Conservation (phyloP, 2,888 invertebrate species). For the Arrhopalites spinosus region DNA sequence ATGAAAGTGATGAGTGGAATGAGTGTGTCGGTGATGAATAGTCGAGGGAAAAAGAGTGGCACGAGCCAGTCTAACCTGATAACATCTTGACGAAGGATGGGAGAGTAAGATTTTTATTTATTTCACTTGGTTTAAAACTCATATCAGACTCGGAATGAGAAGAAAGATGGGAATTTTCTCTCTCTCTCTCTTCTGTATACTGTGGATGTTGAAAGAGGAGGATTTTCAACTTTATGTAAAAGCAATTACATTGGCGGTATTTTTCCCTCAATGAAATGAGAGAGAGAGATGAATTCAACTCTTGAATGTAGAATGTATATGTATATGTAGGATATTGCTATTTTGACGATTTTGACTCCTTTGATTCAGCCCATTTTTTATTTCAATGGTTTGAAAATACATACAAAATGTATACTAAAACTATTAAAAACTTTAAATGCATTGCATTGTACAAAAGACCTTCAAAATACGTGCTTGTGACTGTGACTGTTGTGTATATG, state of each 20-base stretch:
- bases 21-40: constrained; percentile 22
- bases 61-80: constrained; percentile 33
- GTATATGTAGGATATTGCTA: constrained; percentile 33
- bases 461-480: too few relatives aligned
- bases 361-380: constrained; percentile 24
- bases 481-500: too few relatives aligned
- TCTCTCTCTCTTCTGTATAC: too few relatives aligned
- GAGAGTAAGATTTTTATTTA: constrained; percentile 28
- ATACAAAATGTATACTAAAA: background rate
- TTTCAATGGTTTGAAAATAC: too few relatives aligned
- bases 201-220: constrained; percentile 7
- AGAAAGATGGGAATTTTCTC: constrained; percentile 3
- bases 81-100: constrained; percentile 35
- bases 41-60: constrained; percentile 28
- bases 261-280: constrained; percentile 37
- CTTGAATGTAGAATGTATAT: constrained; percentile 3
- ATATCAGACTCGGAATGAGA: background rate
- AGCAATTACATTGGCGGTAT: constrained; percentile 43
- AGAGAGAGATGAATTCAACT: constrained; percentile 15
- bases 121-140: constrained; percentile 24
- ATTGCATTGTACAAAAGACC: background rate
- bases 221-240: constrained; percentile 28
- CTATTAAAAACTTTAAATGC: background rate
- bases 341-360: constrained; percentile 34
- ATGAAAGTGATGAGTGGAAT: constrained; percentile 34